Base-by-base conservation (phyloP, 2,797 vertebrate genomes). In the Megaceryle alcyon region DNA sequence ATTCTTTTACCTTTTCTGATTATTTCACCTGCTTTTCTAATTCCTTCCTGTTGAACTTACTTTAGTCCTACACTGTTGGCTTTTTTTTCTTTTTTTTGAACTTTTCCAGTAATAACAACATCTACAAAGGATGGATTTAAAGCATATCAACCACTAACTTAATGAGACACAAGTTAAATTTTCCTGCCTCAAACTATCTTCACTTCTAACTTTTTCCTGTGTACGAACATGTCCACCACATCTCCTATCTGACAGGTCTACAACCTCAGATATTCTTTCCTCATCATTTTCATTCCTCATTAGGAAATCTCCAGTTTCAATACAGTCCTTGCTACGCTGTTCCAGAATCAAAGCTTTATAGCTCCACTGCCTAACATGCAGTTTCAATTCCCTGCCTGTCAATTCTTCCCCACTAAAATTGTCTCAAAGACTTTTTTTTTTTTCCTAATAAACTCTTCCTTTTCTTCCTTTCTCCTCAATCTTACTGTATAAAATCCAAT, bases 161-260 rank as follows among this genome's bases (percentile, higher is more conserved):
- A 14, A 33, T 5, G 14, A 56, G 29, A 37, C 4, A 4, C 1
- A 1, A 4, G 25, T 3, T 17, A 25, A 2, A 26, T 29, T n/a
- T 20, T 65, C n/a, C 37, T 35, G 5, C 87, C 64, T 83, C 43
- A 41, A 64, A 60, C 48, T 7, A 60, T 9, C 18, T n/a, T 43
- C 10, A 8, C 8, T 70, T 90, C 8, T 57, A 94, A 21, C 21
- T 21, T 39, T 39, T 19, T 25, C 31, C 25, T 48, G 2, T 10
- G 2, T 18, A 37, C 0, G 6, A 64, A 66, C 29, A 46, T 0
- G 3, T 21, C 44, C 13, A 29, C 20, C 5, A 14, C 1, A 1
- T 19, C 35, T 54, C 17, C 25, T 41, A 3, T 20, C 31, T 59
- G 46, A 61, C 1, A 39, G 4, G 6, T 14, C 44, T 72, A 77